Evolutionary conservation across 2,888 invertebrate species (phyloP), one percentile per base, ranked within the genome.

Genomic region (Himalopsyche tibetana): DNA sequence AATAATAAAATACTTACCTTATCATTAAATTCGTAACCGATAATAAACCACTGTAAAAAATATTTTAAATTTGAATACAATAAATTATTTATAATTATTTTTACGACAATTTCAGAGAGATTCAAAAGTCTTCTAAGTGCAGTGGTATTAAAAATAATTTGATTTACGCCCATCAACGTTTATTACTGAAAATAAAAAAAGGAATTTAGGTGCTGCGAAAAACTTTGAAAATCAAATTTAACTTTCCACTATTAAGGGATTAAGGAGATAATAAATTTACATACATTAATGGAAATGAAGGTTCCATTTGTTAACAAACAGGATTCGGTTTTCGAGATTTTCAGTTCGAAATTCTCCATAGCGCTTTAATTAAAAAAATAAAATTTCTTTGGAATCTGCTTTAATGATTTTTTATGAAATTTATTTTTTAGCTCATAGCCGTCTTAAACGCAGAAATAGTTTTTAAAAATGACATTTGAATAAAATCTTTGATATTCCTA

Each of bases 251-350:
- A 83, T 83, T 63, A 85, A 80, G 84, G 84, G 84, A 84, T 84
- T 82, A 86, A 83, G 69, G 86, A 83, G 83, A 80, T 86, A 83
- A 86, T 83, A 86, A 85, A 86, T 86, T 86, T 86, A 81, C 86
- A 86, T 83, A 51, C 80, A 84, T 83, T 82, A 87, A 87, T 85
- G 85, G 56, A 84, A 85, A 84, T 84, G 82, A 82, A 84, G 81
- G 55, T 79, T 82, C 86, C 82, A 84, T 84, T 86, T 84, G 86
- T 82, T 82, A 82, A 82, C 84, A 84, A 82, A 82, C 82, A 84
- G 86, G 40, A 42, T 82, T 82, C 38, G 51, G 55, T 69, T 81
- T 84, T 84, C 69, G 51, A 45, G 82, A 82, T 51, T 19, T 63
- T 28, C 81, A 45, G 85, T 82, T 82, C 69, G 40, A 51, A 63